Percentiles rank a stretch among this genome's conserved stretches.
Conservation (phyloP, 2,888 invertebrate species). For the Mongoloraphidia duomilia region DNA sequence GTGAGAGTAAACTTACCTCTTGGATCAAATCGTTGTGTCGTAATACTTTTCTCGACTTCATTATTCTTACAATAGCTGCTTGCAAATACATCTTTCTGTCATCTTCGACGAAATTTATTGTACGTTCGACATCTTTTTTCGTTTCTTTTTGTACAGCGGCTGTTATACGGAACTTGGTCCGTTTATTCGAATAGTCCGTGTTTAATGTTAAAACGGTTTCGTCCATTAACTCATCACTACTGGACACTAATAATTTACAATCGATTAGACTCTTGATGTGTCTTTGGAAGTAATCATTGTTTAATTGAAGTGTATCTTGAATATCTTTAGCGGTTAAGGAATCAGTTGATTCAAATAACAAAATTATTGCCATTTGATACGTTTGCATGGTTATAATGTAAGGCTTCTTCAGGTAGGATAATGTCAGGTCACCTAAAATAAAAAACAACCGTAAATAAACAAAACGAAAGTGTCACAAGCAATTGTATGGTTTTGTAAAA, state of each 20-base stretch:
- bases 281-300: slow-evolving; percentile 67
- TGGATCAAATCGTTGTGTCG: slow-evolving; percentile 77
- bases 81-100: slow-evolving; percentile 91
- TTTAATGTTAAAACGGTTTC: slow-evolving; percentile 53
- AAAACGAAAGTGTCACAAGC: too few relatives aligned
- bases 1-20: slow-evolving; percentile 48
- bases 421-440: slow-evolving; percentile 47
- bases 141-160: slow-evolving; percentile 66
- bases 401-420: slow-evolving; percentile 63
- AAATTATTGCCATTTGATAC: slow-evolving; percentile 73
- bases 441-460: too few relatives aligned
- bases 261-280: slow-evolving; percentile 78
- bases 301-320: slow-evolving; percentile 58
- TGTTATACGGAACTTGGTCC: slow-evolving; percentile 78
- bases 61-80: slow-evolving; percentile 86
- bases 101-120: slow-evolving; percentile 75
- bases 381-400: slow-evolving; percentile 83
- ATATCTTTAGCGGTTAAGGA: slow-evolving; percentile 54
- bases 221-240: slow-evolving; percentile 31
- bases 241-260: slow-evolving; percentile 55
- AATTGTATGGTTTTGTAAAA: too few relatives aligned
- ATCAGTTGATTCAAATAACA: slow-evolving; percentile 63
- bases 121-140: slow-evolving; percentile 61
- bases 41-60: slow-evolving; percentile 83
- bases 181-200: slow-evolving; percentile 72